A percentile compares a stretch with the other conserved stretches of the same genome.
phyloP scores from a whole-genome alignment of 2,888 invertebrate genomes.

The Chelonus formosanus region DNA sequence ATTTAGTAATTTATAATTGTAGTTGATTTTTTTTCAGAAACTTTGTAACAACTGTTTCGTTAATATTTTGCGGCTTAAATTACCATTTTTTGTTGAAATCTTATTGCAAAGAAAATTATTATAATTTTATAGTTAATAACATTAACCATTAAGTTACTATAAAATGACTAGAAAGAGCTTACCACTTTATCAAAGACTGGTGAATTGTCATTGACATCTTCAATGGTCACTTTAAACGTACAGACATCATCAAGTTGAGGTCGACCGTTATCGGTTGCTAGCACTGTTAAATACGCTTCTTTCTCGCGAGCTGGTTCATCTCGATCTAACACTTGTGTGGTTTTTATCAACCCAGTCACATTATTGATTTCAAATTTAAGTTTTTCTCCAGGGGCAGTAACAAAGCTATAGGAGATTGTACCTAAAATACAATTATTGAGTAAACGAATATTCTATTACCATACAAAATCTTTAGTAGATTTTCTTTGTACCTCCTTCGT shows the following conservation, averaged over 20 bases:
- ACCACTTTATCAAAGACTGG: conserved; percentile 84
- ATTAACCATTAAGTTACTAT: conserved; percentile 2
- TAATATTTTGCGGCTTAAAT: too few species aligned
- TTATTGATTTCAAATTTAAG: conserved; percentile 83
- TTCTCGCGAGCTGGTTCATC: conserved; percentile 88
- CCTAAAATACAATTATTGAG: conserved; percentile 54
- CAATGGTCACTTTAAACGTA: conserved; percentile 89
- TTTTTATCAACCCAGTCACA: conserved; percentile 78
- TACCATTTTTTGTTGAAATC: too few species aligned
- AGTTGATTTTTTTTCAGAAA: too few species aligned
- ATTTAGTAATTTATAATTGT: too few species aligned
- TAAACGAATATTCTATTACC: too few species aligned
- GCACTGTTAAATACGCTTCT: conserved; percentile 85
- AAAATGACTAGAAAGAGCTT: conserved; percentile 61
- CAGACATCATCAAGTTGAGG: conserved; percentile 92
- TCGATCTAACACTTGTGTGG: conserved; percentile 83
- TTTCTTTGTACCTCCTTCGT: conserved; percentile 72
- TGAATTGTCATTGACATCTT: conserved; percentile 92
- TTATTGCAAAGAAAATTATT: too few species aligned
- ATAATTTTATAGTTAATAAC: background rate
- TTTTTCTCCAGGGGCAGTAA: conserved; percentile 77
- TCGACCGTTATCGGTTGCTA: conserved; percentile 91
- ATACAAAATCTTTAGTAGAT: background rate
- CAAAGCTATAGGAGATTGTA: conserved; percentile 84
- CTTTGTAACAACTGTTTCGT: too few species aligned